These are phyloP conservation scores for Cydia amplana DNA, from an alignment of 1,140 invertebrate genomes.

Conservation along the genomic window DNA sequence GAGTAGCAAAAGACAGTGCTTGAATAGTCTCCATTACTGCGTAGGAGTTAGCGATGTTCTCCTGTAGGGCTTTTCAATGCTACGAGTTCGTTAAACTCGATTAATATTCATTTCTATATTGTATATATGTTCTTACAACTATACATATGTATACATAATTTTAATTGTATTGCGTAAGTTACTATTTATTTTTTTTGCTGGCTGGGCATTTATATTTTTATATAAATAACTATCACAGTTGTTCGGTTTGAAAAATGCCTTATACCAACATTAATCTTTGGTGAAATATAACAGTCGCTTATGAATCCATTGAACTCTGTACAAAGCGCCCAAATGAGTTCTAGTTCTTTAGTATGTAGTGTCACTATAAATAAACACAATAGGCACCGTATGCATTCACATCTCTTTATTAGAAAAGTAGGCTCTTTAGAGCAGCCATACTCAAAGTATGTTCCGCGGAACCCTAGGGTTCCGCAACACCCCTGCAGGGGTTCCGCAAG, in stretches of 20 bases:
- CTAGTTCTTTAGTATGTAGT: background rate
- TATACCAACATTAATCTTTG: background rate
- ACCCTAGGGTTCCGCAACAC: too few species aligned
- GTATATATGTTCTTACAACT: background rate
- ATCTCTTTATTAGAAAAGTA: slow-evolving; percentile 2
- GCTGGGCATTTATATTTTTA: background rate
- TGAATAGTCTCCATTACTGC: background rate
- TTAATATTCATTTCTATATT: background rate
- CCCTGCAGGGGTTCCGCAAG: too few species aligned
- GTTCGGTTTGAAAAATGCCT: background rate
- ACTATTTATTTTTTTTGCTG: background rate
- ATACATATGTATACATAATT: too few species aligned
- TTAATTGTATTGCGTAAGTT: too few species aligned
- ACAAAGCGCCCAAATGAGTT: background rate
- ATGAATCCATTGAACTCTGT: background rate
- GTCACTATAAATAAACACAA: background rate
- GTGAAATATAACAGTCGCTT: background rate
- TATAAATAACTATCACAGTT: background rate
- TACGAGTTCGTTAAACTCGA: background rate
- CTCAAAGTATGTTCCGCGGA: too few species aligned
- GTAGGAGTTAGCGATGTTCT: background rate
- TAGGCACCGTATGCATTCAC: background rate
- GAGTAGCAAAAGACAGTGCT: background rate
- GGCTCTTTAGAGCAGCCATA: background rate
- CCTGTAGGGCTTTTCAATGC: background rate